phyloP scores from a whole-genome alignment of 1,140 invertebrate species.

The Whitmania pigra region DNA sequence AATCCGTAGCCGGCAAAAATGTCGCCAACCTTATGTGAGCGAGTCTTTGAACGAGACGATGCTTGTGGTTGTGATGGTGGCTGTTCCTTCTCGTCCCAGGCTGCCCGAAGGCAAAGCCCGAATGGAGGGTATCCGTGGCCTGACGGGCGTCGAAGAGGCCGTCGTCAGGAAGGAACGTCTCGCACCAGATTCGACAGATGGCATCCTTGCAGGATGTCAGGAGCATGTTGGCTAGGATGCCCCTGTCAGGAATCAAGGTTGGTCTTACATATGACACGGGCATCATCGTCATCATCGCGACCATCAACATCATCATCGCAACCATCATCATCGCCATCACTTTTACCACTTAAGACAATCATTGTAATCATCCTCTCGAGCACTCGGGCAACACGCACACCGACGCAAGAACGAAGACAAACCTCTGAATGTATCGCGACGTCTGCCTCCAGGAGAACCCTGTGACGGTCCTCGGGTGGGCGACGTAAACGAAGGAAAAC shows the following conservation, averaged over 20 bases:
- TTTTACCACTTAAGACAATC: not conserved
- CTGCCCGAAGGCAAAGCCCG: no score
- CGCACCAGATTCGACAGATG: slow-evolving; percentile 94
- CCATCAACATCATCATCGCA: no score
- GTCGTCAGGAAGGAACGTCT: slow-evolving; percentile 89
- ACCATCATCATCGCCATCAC: no score
- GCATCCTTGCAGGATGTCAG: slow-evolving; percentile 96
- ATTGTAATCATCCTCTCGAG: no score
- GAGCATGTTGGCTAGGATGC: slow-evolving; percentile 89
- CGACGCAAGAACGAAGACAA: slow-evolving; percentile 30
- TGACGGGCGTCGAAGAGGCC: slow-evolving; percentile 67
- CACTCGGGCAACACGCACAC: no score
- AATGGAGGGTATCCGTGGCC: not conserved
- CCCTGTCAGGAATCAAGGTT: slow-evolving; percentile 48
- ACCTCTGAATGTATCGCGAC: slow-evolving; percentile 98
- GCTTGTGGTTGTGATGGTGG: slow-evolving; percentile 82
- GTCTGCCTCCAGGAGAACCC: slow-evolving; percentile 93
- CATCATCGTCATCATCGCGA: no score
- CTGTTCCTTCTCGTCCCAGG: slow-evolving; percentile 38
- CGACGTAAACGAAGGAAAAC: slow-evolving; percentile 83
- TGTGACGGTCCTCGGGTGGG: slow-evolving; percentile 85
- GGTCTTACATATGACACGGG: no score
- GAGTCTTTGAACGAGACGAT: slow-evolving; percentile 83
- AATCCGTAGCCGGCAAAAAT: no score
- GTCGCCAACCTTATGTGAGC: slow-evolving; percentile 76